Evolutionary conservation across 2,797 vertebrate genomes (phyloP).

Genomic region (Ceryle rudis): DNA sequence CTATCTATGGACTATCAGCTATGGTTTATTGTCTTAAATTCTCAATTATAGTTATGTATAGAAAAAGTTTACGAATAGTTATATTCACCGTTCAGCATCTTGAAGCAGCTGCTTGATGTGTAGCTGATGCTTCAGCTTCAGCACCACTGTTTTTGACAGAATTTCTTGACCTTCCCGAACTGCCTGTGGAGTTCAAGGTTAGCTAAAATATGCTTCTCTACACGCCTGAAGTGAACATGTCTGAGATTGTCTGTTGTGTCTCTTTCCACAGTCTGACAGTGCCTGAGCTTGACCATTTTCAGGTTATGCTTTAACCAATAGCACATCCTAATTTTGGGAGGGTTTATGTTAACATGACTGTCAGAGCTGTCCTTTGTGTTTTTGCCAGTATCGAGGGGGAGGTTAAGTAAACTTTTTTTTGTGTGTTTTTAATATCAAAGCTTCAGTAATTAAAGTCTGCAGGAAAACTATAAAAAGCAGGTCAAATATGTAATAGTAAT

Average conservation of each 20-base stretch:
- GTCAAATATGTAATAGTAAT: constrained; percentile 31
- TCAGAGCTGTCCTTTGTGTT: constrained; percentile 27
- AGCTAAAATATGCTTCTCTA: neutral
- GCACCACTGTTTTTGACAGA: neutral
- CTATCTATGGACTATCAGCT: neutral
- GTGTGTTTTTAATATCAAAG: constrained; percentile 4
- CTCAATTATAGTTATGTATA: neutral
- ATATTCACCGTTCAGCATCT: neutral
- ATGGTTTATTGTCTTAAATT: neutral
- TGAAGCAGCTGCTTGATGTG: neutral
- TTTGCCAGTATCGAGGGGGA: neutral
- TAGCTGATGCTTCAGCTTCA: neutral
- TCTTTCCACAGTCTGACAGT: neutral
- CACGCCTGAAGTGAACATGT: neutral
- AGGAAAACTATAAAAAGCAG: constrained; percentile 15
- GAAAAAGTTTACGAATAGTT: neutral
- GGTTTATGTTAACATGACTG: neutral
- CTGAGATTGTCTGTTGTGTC: neutral
- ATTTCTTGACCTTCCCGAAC: constrained; percentile 35
- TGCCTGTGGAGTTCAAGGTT: constrained; percentile 6
- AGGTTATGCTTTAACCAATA: constrained; percentile 44
- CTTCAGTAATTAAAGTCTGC: constrained; percentile 25
- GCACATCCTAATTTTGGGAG: neutral
- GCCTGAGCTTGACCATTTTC: constrained; percentile 23
- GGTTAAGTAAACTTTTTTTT: neutral